These are phyloP conservation scores for Epinotia bilunana DNA, from an alignment of 2,888 invertebrate genomes.

Conservation along the genomic window DNA sequence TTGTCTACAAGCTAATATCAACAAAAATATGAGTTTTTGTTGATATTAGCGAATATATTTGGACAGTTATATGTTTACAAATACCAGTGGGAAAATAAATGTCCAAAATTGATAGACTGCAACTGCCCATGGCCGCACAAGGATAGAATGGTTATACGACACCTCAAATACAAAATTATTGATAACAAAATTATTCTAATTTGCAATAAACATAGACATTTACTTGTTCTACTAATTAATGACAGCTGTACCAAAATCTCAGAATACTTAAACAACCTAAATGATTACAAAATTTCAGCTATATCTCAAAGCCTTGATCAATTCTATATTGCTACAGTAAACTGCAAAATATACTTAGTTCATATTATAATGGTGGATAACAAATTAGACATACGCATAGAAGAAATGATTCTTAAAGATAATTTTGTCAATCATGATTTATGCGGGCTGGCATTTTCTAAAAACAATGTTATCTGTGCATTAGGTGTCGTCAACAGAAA, in stretches of 20 bases:
- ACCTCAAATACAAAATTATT: constrained; percentile 54
- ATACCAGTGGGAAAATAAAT: constrained; percentile 53
- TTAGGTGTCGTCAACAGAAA: constrained; percentile 61
- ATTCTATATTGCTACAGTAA: constrained; percentile 62
- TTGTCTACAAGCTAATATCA: too few relatives aligned
- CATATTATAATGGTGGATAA: constrained; percentile 49
- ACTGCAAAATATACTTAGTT: constrained; percentile 64
- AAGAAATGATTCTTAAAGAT: constrained; percentile 59
- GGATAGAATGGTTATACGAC: constrained; percentile 67
- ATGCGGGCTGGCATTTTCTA: constrained; percentile 60
- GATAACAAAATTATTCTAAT: constrained; percentile 61
- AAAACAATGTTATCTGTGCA: constrained; percentile 60
- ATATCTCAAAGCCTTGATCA: constrained; percentile 54
- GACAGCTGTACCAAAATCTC: constrained; percentile 56
- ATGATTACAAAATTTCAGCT: constrained; percentile 68
- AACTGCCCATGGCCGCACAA: constrained; percentile 63
- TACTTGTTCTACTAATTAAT: constrained; percentile 63
- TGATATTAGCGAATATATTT: constrained; percentile 61
- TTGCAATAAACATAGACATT: constrained; percentile 72
- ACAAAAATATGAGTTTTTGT: constrained; percentile 53
- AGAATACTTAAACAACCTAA: constrained; percentile 64
- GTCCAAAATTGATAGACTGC: constrained; percentile 51
- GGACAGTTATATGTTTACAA: constrained; percentile 63
- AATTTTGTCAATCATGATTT: constrained; percentile 60
- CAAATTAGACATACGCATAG: constrained; percentile 53